Base-by-base conservation (phyloP, 2,888 invertebrate species). In the Pristionchus exspectatus region DNA sequence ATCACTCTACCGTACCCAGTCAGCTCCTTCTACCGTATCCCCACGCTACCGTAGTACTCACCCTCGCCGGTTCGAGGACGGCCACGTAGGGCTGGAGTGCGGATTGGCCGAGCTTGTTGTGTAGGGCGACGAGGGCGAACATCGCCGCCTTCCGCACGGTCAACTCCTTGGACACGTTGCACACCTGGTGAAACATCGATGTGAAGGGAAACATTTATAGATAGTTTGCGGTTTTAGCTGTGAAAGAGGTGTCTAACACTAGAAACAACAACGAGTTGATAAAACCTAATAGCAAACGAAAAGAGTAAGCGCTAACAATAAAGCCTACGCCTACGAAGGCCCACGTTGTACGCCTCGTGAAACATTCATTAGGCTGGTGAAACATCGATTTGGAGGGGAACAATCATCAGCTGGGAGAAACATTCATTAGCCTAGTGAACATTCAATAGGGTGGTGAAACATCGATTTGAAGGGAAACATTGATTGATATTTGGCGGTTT, bases 111-210 rank as follows among this genome's bases (percentile, higher is more conserved):
- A 98, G 97, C 72, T 97, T 97, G 95, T 97, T 96, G 94, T 98
- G 97, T 94, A 98, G 96, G 85, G 98, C 97, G 9, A 99, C 98
- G 97, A 99, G 98, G 95, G 98, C 98, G 96, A 99, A 98, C 30
- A 98, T 98, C 21, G 98, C 97, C 93, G 98, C 98, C 95, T 99
- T 99, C 87, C 99, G 96, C 50, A 99, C 98, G 2, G 81, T 10
- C 27, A 92, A 97, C 97, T 89, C 98, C 98, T 95, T 98, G 98
- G 89, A 96, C 96, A 95, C 98, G 97, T 95, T 98, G 98, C 89
- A 98, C 98, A 91, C 98, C 97, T 97, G 44, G 12, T 3, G 44
- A 50, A 50, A 50, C 44, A 50, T 50, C 44, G 4, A 50, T 50
- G 3, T 50, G 44, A 33, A 18, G 77, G 27, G 38, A 77, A n/a